phyloP scores from a whole-genome alignment of 2,113 vertebrate genomes.

The Geococcyx californianus region DNA sequence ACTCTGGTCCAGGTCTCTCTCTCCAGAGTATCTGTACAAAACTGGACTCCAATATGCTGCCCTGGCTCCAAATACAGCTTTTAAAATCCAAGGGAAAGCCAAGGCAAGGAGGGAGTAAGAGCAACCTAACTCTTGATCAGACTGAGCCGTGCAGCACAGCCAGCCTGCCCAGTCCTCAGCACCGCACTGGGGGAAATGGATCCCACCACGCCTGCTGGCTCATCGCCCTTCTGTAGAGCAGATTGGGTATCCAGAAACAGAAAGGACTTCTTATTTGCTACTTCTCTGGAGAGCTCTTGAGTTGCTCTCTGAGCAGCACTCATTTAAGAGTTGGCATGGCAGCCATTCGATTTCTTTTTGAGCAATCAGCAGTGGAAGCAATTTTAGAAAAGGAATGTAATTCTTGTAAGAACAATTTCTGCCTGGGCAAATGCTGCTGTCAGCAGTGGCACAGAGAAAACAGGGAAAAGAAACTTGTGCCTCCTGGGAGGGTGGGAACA shows the following conservation, averaged over 20 bases:
- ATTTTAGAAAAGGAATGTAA: background rate
- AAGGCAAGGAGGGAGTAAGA: background rate
- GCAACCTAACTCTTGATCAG: background rate
- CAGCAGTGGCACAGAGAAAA: background rate
- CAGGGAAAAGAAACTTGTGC: background rate
- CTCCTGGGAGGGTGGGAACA: background rate
- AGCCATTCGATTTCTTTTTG: background rate
- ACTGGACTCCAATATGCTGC: background rate
- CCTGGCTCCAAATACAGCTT: background rate
- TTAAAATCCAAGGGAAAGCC: background rate
- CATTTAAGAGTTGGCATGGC: background rate
- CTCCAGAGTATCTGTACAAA: background rate
- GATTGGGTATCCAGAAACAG: background rate
- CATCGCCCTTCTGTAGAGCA: background rate
- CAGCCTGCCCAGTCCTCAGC: background rate
- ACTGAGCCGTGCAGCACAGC: background rate
- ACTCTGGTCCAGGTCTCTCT: background rate
- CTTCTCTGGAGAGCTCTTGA: conserved; percentile 30
- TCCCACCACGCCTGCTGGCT: background rate
- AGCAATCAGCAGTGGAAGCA: background rate
- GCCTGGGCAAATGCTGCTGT: background rate
- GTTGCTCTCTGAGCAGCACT: background rate
- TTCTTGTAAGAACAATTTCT: background rate
- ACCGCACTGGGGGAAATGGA: fast-evolving
- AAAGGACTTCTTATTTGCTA: background rate